Evolutionary conservation across 2,797 vertebrate species (phyloP), one percentile per base, ranked within the genome.

Genomic region (Scleropages formosus): DNA sequence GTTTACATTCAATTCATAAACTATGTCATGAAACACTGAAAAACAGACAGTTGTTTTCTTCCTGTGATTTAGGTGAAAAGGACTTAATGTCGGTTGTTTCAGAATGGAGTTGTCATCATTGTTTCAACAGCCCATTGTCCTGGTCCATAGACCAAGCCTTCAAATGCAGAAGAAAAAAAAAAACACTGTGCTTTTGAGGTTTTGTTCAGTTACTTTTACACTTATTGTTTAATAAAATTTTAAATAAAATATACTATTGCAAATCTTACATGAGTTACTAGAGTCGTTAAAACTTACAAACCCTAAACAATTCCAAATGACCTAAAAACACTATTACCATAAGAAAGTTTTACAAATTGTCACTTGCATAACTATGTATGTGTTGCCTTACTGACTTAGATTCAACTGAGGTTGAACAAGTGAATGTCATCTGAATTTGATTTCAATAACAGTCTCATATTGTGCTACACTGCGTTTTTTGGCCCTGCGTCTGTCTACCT

Each of bases 221-320:
- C 18, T 31, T 58, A 66, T 58, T 18, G 71, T 60, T 76, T 71
- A 61, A 71, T 70, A 62, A 71, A 71, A 59, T 61, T 62, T 75
- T 64, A 72, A 76, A 64, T 76, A 71, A 76, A 69, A 66, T n/a
- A 74, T 70, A 24, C 47, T 51, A 49, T 56, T 63, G 31, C 47
- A 6, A 68, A 70, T 26, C 11, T 3, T 39, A 18, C 12, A 31
- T 10, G 39, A 46, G 11, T 22, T 39, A 20, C 69, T n/a, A n/a
- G 46, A 20, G 18, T 16, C 46, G 47, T 1, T 12, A 11, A 53
- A 49, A 13, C 47, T 11, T 49, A 8, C 46, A 47, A 18, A 46
- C 4, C n/a, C n/a, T 53, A 56, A 53, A 69, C 58, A 26, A 31
- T 18, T 71, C 27, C 27, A 53, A 73, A 73, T 63, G 24, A 74